Conservation (phyloP, 2,888 invertebrate species). For the Conus canariensis region DNA sequence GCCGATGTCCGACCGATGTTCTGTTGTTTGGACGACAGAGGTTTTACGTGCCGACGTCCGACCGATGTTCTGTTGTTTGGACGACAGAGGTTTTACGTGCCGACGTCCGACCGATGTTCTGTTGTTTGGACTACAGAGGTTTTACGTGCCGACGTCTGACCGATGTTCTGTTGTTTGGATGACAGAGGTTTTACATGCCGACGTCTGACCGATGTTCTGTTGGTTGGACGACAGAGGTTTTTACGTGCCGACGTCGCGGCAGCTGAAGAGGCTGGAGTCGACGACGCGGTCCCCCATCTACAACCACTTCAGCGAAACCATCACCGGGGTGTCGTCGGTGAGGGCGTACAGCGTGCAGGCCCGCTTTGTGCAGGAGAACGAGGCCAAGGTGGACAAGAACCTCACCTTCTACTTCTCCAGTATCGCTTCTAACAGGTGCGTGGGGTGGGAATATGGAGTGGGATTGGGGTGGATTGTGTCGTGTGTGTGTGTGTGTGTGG, state of each 20-base stretch:
- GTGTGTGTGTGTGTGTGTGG: no score
- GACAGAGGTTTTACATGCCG: conserved; percentile 79
- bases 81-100: no score
- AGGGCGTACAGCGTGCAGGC: conserved; percentile 72
- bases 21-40: no score
- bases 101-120: no score
- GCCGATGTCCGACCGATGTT: no score
- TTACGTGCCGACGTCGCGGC: conserved; percentile 80
- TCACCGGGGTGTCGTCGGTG: conserved; percentile 80
- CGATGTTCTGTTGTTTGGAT: no score
- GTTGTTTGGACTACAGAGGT: no score
- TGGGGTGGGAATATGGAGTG: neutral
- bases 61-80: no score
- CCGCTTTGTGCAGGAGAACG: conserved; percentile 68
- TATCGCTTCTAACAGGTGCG: conserved; percentile 76
- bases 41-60: no score
- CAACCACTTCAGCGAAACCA: conserved; percentile 77
- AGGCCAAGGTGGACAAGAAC: conserved; percentile 75
- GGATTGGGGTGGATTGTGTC: neutral
- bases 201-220: conserved; percentile 60
- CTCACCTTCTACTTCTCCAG: conserved; percentile 85
- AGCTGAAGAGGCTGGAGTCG: conserved; percentile 77
- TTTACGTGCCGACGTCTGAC: no score
- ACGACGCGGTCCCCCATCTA: conserved; percentile 77
- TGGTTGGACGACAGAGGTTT: conserved; percentile 69